phyloP scores from a whole-genome alignment of 1,140 invertebrate genomes.

The Tetragnatha versicolor region DNA sequence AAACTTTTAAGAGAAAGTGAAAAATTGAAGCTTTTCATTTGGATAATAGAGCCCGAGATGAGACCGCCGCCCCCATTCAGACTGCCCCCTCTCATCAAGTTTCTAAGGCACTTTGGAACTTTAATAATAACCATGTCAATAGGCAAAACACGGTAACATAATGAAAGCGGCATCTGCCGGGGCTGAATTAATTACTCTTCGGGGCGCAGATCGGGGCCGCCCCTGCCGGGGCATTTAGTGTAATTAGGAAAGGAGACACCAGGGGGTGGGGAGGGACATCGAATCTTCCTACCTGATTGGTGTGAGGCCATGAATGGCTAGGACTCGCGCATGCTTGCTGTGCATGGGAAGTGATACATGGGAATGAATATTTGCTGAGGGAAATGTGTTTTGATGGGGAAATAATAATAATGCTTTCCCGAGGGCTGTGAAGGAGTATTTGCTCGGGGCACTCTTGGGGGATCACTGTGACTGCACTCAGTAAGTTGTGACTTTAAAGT shows the following conservation, averaged over 20 bases:
- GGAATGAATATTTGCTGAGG: too few relatives aligned
- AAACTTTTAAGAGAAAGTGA: conserved; percentile 33
- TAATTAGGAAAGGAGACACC: conserved; percentile 53
- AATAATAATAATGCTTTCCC: too few relatives aligned
- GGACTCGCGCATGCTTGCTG: conserved; percentile 47
- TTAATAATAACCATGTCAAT: conserved; percentile 51
- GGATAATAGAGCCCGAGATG: conserved; percentile 39
- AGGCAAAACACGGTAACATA: conserved; percentile 54
- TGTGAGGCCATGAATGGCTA: conserved; percentile 42
- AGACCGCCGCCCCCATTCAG: background rate
- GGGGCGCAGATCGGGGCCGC: background rate
- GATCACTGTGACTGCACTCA: too few relatives aligned
- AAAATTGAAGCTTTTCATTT: conserved; percentile 53
- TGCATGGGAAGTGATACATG: too few relatives aligned
- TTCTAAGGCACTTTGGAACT: conserved; percentile 47
- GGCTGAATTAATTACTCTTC: conserved; percentile 48
- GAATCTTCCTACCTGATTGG: conserved; percentile 51
- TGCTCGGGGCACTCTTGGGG: too few relatives aligned
- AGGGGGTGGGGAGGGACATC: conserved; percentile 11
- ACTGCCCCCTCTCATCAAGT: conserved; percentile 18
- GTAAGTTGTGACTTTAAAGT: too few relatives aligned
- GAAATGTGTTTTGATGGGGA: too few relatives aligned
- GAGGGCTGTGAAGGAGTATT: too few relatives aligned
- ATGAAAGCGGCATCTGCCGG: conserved; percentile 45
- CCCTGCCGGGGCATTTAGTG: conserved; percentile 37